These are phyloP conservation scores for Limnephilus marmoratus DNA, from an alignment of 2,888 invertebrate genomes.

Conservation along the genomic window DNA sequence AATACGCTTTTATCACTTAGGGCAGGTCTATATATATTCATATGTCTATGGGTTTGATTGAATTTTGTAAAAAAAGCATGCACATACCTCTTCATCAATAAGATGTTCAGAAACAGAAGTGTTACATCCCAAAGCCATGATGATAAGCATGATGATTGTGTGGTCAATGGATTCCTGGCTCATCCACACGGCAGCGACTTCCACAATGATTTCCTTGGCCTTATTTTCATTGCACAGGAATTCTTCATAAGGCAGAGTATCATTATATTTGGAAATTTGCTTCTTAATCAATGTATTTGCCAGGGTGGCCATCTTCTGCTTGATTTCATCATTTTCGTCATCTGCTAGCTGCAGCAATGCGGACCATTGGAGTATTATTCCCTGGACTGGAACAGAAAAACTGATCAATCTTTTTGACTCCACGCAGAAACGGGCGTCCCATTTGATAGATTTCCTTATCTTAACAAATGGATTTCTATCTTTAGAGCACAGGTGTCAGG, in stretches of 20 bases:
- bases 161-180: constrained; percentile 52
- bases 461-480: too few relatives aligned
- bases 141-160: constrained; percentile 67
- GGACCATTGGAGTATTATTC: constrained; percentile 70
- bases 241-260: constrained; percentile 6
- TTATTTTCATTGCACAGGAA: constrained; percentile 65
- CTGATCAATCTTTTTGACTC: background rate
- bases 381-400: constrained; percentile 70
- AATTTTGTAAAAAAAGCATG: background rate
- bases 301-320: constrained; percentile 68
- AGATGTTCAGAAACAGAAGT: constrained; percentile 70
- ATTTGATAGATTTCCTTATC: too few relatives aligned
- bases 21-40: too few relatives aligned
- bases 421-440: too few relatives aligned
- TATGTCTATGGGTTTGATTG: too few relatives aligned
- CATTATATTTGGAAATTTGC: constrained; percentile 16
- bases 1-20: too few relatives aligned
- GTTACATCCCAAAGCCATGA: constrained; percentile 72
- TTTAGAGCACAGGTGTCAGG: too few relatives aligned
- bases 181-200: constrained; percentile 56
- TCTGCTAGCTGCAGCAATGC: constrained; percentile 75
- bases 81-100: constrained; percentile 70
- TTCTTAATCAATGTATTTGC: constrained; percentile 39
- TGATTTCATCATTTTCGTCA: constrained; percentile 74
- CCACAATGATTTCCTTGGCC: constrained; percentile 66